Evolutionary conservation across 2,888 invertebrate genomes (phyloP).

Genomic region (Drosophila testacea): DNA sequence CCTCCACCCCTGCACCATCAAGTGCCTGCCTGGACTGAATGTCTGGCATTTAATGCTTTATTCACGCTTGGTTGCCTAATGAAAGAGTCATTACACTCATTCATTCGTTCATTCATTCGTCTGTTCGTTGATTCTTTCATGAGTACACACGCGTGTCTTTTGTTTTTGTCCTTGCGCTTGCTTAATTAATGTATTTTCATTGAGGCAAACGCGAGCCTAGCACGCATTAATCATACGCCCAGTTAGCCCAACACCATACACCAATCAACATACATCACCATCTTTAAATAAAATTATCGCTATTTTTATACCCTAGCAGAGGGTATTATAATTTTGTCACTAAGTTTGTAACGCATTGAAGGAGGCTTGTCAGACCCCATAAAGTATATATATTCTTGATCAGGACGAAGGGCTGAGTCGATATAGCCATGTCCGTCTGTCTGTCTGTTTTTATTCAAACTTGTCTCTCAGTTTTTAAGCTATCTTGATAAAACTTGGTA

Average conservation of each 20-base stretch:
- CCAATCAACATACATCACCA: conserved; percentile 1
- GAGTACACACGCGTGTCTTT: conserved; percentile 45
- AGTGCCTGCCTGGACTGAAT: not conserved
- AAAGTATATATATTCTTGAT: too few species aligned
- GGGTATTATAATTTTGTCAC: too few species aligned
- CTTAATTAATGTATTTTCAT: conserved; percentile 71
- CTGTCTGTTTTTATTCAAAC: too few species aligned
- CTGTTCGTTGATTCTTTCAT: conserved; percentile 55
- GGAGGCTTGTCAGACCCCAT: too few species aligned
- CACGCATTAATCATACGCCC: conserved; percentile 69
- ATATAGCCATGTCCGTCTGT: too few species aligned
- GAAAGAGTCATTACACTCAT: conserved; percentile 70
- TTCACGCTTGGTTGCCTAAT: conserved; percentile 66
- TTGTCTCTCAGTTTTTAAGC: too few species aligned
- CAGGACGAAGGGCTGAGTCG: too few species aligned
- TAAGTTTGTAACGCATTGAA: too few species aligned
- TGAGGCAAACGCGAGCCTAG: conserved; percentile 24
- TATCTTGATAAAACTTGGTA: too few species aligned
- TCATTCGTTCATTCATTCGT: conserved; percentile 56
- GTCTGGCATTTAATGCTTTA: conserved; percentile 59
- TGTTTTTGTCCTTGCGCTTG: conserved; percentile 9
- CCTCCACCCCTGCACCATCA: not conserved
- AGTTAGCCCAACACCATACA: conserved; percentile 26
- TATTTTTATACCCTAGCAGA: not conserved
- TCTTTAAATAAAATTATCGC: not conserved